Evolutionary conservation across 2,888 invertebrate species (phyloP).

Genomic region (Orgyia antiqua): DNA sequence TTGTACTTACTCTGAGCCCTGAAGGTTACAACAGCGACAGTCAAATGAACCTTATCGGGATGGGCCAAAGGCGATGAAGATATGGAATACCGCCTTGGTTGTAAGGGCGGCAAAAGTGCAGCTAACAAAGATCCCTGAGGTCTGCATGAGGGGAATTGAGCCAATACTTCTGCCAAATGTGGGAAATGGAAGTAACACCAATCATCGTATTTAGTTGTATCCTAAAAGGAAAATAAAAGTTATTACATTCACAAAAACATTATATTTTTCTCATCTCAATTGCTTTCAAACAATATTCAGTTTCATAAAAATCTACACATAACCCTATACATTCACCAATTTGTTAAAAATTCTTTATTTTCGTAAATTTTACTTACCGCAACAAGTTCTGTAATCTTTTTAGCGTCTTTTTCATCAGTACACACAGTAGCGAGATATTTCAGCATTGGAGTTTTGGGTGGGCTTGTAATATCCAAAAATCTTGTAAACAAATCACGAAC

Average conservation of each 20-base stretch:
- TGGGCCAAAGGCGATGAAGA: constrained; percentile 90
- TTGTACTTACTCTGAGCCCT: constrained; percentile 83
- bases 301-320: too few species aligned
- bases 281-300: too few species aligned
- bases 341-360: too few species aligned
- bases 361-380: constrained; percentile 73
- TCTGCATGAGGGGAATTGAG: constrained; percentile 90
- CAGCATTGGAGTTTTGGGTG: constrained; percentile 90
- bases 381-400: constrained; percentile 83
- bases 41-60: constrained; percentile 88
- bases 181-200: constrained; percentile 93
- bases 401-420: constrained; percentile 83
- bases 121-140: constrained; percentile 90
- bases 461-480: constrained; percentile 94
- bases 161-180: constrained; percentile 90
- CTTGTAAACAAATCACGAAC: constrained; percentile 85
- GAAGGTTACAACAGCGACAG: constrained; percentile 94
- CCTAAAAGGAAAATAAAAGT: constrained; percentile 67
- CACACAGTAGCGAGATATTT: constrained; percentile 89
- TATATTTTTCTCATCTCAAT: too few species aligned
- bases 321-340: too few species aligned
- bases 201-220: constrained; percentile 92
- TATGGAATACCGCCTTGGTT: constrained; percentile 96
- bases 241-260: too few species aligned
- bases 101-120: constrained; percentile 88